Conservation (phyloP, 2,797 vertebrate genomes). For the Podarcis lilfordi region DNA sequence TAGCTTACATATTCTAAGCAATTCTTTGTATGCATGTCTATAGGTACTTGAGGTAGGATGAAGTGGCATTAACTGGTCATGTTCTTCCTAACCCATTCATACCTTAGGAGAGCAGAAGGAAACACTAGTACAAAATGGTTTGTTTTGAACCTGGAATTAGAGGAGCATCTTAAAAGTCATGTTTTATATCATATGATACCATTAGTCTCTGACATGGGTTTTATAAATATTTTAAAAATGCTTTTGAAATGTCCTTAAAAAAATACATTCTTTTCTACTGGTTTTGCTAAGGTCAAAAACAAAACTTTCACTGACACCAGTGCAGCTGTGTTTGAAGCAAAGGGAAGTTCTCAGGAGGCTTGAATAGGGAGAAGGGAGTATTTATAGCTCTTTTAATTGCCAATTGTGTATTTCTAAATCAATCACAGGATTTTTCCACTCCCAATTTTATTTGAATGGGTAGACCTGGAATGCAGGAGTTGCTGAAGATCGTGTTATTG, state of each 20-base stretch:
- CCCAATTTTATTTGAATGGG: constrained; percentile 14
- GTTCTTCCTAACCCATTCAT: background rate
- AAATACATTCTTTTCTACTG: background rate
- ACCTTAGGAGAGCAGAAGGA: background rate
- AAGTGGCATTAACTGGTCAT: background rate
- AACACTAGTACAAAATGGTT: background rate
- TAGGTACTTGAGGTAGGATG: background rate
- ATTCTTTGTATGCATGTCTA: background rate
- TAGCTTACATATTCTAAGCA: background rate
- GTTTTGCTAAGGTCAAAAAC: background rate
- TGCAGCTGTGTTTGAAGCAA: background rate
- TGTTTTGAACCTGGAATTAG: background rate
- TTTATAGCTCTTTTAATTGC: constrained; percentile 1
- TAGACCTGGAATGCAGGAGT: background rate
- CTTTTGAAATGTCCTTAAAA: background rate
- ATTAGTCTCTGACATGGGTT: background rate
- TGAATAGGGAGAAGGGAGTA: background rate
- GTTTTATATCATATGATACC: background rate
- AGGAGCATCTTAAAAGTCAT: background rate
- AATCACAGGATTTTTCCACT: background rate
- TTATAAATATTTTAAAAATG: constrained; percentile 12
- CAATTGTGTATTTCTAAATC: constrained; percentile 7
- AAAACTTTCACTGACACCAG: background rate
- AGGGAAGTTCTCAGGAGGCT: background rate
- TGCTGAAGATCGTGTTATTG: background rate